Percentiles rank a stretch among this genome's conserved stretches.
These are phyloP conservation scores for Lasiommata megera DNA, from an alignment of 2,888 invertebrate genomes.

Conservation along the genomic window DNA sequence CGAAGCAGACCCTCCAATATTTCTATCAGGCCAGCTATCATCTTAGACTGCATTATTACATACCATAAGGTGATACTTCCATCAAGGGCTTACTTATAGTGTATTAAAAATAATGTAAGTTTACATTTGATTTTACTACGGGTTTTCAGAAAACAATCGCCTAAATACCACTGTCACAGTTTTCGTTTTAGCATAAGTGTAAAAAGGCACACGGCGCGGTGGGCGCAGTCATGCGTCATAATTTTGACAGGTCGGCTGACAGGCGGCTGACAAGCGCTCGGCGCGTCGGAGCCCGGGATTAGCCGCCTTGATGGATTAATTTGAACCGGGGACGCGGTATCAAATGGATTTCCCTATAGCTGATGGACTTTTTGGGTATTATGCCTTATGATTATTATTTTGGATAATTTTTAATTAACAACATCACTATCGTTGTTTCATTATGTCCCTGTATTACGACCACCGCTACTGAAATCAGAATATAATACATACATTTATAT, in stretches of 20 bases:
- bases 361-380: conserved; percentile 37
- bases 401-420: neutral
- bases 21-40: too few species aligned
- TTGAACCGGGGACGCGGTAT: conserved; percentile 48
- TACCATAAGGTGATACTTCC: too few species aligned
- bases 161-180: neutral
- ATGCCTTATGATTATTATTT: conserved; percentile 25
- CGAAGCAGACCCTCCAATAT: too few species aligned
- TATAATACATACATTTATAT: too few species aligned
- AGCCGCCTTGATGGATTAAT: conserved; percentile 75
- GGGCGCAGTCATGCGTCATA: conserved; percentile 70
- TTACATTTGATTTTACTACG: too few species aligned
- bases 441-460: too few species aligned
- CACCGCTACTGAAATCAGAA: too few species aligned
- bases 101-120: too few species aligned
- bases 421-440: neutral
- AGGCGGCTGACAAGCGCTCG: conserved; percentile 1
- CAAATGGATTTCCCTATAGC: conserved; percentile 46
- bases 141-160: neutral
- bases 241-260: conserved; percentile 69
- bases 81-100: too few species aligned
- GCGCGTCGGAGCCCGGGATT: conserved; percentile 44
- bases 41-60: too few species aligned
- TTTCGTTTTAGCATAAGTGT: neutral
- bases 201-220: conserved; percentile 34